phyloP scores from a whole-genome alignment of 2,797 vertebrate genomes.

The Ceryle rudis region DNA sequence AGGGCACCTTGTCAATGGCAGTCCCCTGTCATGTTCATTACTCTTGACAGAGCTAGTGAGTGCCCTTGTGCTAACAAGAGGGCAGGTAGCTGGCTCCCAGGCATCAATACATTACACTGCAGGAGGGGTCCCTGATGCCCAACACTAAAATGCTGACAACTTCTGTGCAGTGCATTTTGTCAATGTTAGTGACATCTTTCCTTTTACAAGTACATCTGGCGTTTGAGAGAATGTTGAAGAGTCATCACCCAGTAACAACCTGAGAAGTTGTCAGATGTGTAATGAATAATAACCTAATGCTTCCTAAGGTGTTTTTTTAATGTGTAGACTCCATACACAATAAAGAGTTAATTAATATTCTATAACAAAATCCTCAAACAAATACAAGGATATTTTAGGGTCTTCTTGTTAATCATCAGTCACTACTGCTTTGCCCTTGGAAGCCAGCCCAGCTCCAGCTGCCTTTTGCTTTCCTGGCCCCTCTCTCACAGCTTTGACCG shows the following conservation, averaged over 20 bases:
- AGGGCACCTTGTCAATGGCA: constrained; percentile 47
- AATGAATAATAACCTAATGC: neutral
- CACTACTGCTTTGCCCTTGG: neutral
- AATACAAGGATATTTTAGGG: neutral
- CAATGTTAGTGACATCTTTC: constrained; percentile 5
- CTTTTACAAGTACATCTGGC: neutral
- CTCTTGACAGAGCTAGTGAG: neutral
- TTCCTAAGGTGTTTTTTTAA: neutral
- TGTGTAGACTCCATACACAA: neutral
- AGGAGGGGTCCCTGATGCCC: neutral
- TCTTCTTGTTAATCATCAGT: constrained; percentile 22
- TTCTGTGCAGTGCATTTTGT: constrained; percentile 27
- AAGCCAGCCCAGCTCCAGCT: constrained; percentile 12
- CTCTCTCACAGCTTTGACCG: neutral
- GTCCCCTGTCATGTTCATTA: constrained; percentile 1
- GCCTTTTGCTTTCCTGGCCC: neutral
- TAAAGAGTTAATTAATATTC: constrained; percentile 15
- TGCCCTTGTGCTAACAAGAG: constrained; percentile 15
- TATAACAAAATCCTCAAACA: neutral
- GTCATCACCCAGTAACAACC: neutral
- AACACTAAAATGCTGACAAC: constrained; percentile 30
- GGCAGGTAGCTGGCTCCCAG: constrained; percentile 30
- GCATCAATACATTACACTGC: neutral
- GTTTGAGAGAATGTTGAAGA: neutral
- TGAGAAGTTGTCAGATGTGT: neutral